These are phyloP conservation scores for Nothobranchius kuhntae DNA, from an alignment of 2,113 vertebrate species.

Conservation along the genomic window DNA sequence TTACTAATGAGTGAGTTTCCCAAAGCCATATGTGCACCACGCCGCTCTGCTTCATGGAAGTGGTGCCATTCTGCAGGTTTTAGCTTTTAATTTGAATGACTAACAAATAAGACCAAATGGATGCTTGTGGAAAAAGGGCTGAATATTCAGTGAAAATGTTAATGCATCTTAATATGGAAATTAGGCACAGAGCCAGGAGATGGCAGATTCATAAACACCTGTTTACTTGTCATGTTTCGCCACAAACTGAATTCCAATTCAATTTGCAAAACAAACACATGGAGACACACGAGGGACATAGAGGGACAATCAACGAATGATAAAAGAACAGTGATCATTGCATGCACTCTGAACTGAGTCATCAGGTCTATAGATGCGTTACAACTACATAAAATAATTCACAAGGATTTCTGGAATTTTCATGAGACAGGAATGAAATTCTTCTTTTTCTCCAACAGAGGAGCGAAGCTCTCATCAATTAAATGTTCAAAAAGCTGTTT, in stretches of 20 bases:
- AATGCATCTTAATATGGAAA: conserved; percentile 71
- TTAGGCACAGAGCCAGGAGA: conserved; percentile 50
- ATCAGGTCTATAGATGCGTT: too few relatives aligned
- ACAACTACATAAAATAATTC: background rate
- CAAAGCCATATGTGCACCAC: conserved; percentile 70
- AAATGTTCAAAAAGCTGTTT: conserved; percentile 73
- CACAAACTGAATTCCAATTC: conserved; percentile 32
- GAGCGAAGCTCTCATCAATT: conserved; percentile 53
- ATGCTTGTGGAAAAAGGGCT: conserved; percentile 36
- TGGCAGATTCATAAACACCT: conserved; percentile 66
- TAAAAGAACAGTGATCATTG: too few relatives aligned
- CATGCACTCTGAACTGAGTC: too few relatives aligned
- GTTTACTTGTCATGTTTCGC: conserved; percentile 62
- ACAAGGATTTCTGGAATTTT: background rate
- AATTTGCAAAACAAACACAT: conserved; percentile 23
- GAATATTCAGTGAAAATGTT: conserved; percentile 73
- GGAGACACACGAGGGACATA: conserved; percentile 16
- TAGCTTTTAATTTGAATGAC: conserved; percentile 66
- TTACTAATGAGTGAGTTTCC: conserved; percentile 50
- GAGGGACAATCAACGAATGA: background rate
- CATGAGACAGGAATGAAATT: conserved; percentile 9
- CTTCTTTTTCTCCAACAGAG: conserved; percentile 41
- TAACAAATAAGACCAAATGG: conserved; percentile 57
- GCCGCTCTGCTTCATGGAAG: conserved; percentile 44
- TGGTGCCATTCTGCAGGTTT: conserved; percentile 56